Conservation (phyloP, 2,888 invertebrate species). For the Archips xylosteana region DNA sequence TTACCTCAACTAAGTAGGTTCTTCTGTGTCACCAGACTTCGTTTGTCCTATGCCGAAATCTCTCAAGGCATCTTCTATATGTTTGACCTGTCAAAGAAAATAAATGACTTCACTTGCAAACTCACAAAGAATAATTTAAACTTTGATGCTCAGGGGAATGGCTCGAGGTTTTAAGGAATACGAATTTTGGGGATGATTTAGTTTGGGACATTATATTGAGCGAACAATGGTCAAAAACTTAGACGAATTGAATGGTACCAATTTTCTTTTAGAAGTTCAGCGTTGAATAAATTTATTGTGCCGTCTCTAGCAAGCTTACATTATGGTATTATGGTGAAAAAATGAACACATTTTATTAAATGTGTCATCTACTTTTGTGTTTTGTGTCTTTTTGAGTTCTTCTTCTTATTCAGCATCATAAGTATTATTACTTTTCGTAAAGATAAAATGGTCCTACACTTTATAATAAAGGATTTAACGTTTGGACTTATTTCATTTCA, state of each 20-base stretch:
- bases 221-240: slow-evolving; percentile 35
- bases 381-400: too few relatives aligned
- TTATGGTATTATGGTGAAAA: too few relatives aligned
- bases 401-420: too few relatives aligned
- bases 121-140: slow-evolving; percentile 39
- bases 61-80: slow-evolving; percentile 88
- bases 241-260: slow-evolving; percentile 27
- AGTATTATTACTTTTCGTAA: too few relatives aligned
- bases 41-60: slow-evolving; percentile 86
- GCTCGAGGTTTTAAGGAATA: slow-evolving; percentile 27
- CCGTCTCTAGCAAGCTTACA: not conserved
- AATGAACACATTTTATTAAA: too few relatives aligned
- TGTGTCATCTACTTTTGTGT: too few relatives aligned
- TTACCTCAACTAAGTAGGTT: slow-evolving; percentile 64
- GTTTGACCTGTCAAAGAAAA: slow-evolving; percentile 79
- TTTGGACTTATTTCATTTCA: too few relatives aligned
- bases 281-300: too few relatives aligned
- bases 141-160: slow-evolving; percentile 32
- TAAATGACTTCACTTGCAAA: slow-evolving; percentile 38
- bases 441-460: too few relatives aligned
- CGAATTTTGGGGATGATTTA: slow-evolving; percentile 29
- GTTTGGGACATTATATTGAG: slow-evolving; percentile 32
- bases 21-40: slow-evolving; percentile 68
- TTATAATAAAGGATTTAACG: too few relatives aligned
- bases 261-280: slow-evolving; percentile 7